Percentiles rank a stretch among this genome's conserved stretches.
Conservation (phyloP, 2,797 vertebrate species). For the Dermochelys coriacea region DNA sequence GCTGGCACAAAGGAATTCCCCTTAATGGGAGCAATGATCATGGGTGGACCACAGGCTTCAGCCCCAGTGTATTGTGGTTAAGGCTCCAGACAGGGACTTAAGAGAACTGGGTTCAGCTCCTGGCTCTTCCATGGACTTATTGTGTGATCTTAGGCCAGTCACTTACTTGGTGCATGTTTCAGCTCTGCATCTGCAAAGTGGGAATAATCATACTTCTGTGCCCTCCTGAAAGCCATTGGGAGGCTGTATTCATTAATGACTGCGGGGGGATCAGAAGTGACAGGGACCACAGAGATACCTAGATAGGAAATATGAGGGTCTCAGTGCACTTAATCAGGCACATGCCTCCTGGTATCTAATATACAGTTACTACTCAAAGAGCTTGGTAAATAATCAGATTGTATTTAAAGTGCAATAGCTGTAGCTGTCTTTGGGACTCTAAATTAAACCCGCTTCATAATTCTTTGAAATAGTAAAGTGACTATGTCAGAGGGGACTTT, state of each 20-base stretch:
- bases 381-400: not conserved
- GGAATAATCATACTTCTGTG: not conserved
- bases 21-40: not conserved
- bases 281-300: not conserved
- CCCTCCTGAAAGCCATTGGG: not conserved
- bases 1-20: not conserved
- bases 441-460: not conserved
- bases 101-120: not conserved
- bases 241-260: not conserved
- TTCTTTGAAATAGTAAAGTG: not conserved
- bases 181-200: not conserved
- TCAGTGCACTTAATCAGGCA: not conserved
- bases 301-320: not conserved
- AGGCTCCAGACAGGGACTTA: not conserved
- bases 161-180: not conserved
- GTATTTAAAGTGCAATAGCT: not conserved
- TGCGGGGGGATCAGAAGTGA: not conserved
- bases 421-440: not conserved
- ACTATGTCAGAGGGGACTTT: not conserved
- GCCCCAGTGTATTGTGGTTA: rapidly evolving
- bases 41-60: not conserved
- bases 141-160: not conserved
- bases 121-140: not conserved
- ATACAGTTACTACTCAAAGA: not conserved
- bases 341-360: not conserved